Evolutionary conservation across 1,140 invertebrate genomes (phyloP).

Genomic region (Macrobrachium nipponense): DNA sequence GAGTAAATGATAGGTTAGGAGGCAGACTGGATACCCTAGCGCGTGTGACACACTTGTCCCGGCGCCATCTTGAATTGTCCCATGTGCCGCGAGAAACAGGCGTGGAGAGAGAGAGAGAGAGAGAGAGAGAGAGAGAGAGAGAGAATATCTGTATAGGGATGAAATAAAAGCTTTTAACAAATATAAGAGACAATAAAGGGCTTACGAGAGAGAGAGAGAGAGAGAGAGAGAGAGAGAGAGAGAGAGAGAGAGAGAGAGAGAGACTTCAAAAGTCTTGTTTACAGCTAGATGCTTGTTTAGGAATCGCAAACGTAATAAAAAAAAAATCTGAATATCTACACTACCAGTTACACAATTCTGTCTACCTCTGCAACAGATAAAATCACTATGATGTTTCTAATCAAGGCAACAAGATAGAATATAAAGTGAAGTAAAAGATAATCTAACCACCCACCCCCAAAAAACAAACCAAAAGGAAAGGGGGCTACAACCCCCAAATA

Average conservation of each 20-base stretch:
- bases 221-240: neutral
- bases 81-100: neutral
- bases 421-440: neutral
- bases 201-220: neutral
- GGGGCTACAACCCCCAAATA: no score
- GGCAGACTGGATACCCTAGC: neutral
- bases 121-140: constrained; percentile 5
- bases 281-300: no score
- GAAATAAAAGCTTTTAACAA: neutral
- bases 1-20: neutral
- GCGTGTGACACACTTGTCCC: no score
- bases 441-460: neutral
- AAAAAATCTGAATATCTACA: no score
- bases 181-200: neutral
- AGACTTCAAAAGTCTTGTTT: no score
- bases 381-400: no score
- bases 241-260: neutral
- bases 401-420: neutral
- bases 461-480: neutral
- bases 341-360: no score
- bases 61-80: no score
- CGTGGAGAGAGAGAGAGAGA: neutral
- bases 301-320: no score
- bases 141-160: no score
- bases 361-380: no score